Evolutionary conservation across 2,888 invertebrate genomes (phyloP), one percentile per base, ranked within the genome.

Genomic region (Agyllia agylla): DNA sequence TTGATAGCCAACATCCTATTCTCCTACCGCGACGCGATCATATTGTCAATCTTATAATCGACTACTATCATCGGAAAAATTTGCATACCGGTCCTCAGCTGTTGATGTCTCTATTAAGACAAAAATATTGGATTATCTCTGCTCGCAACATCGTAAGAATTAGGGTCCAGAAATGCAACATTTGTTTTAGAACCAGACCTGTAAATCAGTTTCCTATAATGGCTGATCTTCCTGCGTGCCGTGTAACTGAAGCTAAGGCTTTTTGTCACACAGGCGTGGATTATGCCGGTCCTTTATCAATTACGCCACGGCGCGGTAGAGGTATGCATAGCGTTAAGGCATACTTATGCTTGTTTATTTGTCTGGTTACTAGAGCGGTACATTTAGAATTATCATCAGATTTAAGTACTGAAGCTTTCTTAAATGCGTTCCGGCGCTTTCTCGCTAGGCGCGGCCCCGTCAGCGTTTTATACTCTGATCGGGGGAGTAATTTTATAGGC

Each of bases 401-500:
- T 9, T 20, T 78, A 13, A 78, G 78, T 78, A 75, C 75, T 2
- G 75, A 31, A 75, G 30, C 75, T 31, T 75, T 75, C n/a, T 31
- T 75, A 31, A 31, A 30, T 75, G 75, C 75, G 0, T 31, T 75
- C 2, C 31, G 31, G 75, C 75, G 64, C 4, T 64, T 64, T 64
- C 64, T 64, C 11, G 64, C 64, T 64, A 64, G 64, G 64, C 64
- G 64, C 64, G 64, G 64, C 11, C 64, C 64, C 13, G 24, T 64
- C 64, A 64, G 64, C 24, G 64, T 64, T 4, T 78, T 78, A 24
- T 78, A 81, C 73, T 87, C 89, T 27, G 90, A 92, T 57, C 89
- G 89, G n/a, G 90, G 87, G 2, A 88, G 82, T 2, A 89, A 89
- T 78, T 90, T 88, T 81, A 84, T 85, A 31, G 89, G 88, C n/a